Evolutionary conservation across 2,113 vertebrate species (phyloP).

Genomic region (Tachysurus vachellii): DNA sequence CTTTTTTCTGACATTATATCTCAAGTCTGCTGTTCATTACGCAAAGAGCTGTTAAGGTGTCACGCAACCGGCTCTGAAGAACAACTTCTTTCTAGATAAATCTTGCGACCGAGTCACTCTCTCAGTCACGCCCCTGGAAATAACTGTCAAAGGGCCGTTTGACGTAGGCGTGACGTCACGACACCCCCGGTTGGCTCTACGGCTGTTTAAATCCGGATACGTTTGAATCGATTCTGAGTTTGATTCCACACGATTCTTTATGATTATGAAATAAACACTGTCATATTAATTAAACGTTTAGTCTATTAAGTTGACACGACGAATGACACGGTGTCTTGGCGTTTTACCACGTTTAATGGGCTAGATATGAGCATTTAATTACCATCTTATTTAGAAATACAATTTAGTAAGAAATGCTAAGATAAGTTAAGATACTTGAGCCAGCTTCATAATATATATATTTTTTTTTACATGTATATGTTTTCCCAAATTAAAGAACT

Average conservation of each 20-base stretch:
- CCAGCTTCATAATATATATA: not conserved
- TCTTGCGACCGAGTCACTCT: not conserved
- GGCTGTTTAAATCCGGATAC: not conserved
- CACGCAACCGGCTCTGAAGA: not conserved
- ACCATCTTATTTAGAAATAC: not conserved
- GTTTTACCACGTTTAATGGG: not conserved
- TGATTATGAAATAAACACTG: not conserved
- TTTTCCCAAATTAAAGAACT: not conserved
- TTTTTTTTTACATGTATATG: too few species aligned
- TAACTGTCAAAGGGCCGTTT: constrained; percentile 40
- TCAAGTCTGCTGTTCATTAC: not conserved
- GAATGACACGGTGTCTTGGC: not conserved
- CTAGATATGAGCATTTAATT: not conserved
- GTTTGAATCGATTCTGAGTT: constrained; percentile 10
- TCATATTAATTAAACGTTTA: not conserved
- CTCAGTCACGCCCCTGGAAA: constrained; percentile 12
- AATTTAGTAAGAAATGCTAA: not conserved
- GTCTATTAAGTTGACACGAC: not conserved
- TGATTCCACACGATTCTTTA: not conserved
- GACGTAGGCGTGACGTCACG: constrained; percentile 51
- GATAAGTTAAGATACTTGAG: too few species aligned
- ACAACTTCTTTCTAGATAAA: not conserved
- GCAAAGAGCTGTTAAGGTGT: not conserved
- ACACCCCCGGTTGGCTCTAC: constrained; percentile 17
- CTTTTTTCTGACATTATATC: not conserved